phyloP scores from a whole-genome alignment of 2,797 vertebrate species.

The Pipistrellus kuhlii region DNA sequence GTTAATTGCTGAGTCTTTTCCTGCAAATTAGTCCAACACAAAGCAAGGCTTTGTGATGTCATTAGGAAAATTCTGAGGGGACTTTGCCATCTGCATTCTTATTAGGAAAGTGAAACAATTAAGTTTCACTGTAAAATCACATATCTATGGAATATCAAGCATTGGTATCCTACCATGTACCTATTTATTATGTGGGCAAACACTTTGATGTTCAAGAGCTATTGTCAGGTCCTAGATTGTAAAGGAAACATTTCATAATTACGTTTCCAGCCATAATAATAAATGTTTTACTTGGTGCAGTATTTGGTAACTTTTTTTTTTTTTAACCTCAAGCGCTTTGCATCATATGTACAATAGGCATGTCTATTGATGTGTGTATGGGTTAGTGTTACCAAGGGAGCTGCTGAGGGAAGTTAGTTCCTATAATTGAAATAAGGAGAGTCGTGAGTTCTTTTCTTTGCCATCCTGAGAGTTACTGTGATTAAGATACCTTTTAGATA shows the following conservation, averaged over 20 bases:
- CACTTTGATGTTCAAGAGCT: background rate
- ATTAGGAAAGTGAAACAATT: slow-evolving; percentile 21
- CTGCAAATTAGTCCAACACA: background rate
- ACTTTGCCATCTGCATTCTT: background rate
- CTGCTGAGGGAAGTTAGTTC: background rate
- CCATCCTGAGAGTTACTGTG: background rate
- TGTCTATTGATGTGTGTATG: background rate
- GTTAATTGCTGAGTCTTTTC: slow-evolving; percentile 24
- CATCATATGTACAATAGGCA: background rate
- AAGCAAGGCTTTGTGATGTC: background rate
- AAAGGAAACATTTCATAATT: background rate
- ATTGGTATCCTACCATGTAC: background rate
- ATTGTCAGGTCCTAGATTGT: background rate
- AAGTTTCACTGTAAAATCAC: background rate
- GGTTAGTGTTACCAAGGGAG: background rate
- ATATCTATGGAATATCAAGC: background rate
- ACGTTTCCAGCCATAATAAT: background rate
- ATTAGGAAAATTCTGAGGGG: background rate
- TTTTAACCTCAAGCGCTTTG: background rate
- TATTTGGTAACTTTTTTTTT: background rate
- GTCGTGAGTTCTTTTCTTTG: slow-evolving; percentile 4
- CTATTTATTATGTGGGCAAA: background rate
- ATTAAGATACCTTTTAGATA: background rate
- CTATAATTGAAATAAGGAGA: background rate
- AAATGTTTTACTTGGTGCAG: background rate